Conservation (phyloP, 2,888 invertebrate species). For the Seira ritae region DNA sequence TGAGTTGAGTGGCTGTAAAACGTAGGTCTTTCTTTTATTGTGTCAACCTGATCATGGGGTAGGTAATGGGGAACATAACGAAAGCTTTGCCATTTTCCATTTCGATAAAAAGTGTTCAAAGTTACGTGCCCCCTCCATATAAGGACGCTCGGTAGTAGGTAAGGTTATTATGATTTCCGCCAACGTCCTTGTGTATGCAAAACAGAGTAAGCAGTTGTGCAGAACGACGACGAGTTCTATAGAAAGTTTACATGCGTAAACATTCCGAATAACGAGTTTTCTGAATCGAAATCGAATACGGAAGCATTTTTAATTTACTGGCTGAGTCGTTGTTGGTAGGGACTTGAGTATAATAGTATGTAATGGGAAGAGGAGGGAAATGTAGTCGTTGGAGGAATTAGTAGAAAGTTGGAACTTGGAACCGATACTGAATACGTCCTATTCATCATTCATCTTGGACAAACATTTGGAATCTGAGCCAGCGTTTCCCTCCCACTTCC, state of each 20-base stretch:
- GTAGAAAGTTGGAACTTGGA: neutral
- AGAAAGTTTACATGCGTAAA: neutral
- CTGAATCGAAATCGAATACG: neutral
- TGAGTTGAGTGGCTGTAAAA: constrained; percentile 9
- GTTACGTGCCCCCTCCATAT: neutral
- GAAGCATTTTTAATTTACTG: neutral
- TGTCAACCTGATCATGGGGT: constrained; percentile 7
- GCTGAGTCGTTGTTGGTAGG: neutral
- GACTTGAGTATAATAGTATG: neutral
- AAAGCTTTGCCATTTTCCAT: neutral
- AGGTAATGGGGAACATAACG: neutral
- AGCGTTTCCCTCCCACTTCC: neutral
- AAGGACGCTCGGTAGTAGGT: neutral
- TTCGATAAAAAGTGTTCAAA: neutral
- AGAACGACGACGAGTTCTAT: neutral
- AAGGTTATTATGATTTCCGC: constrained; percentile 16
- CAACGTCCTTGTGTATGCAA: neutral
- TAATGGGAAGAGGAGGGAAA: neutral
- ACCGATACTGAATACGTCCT: neutral
- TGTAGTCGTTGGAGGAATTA: neutral
- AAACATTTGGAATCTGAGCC: neutral
- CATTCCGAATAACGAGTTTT: neutral
- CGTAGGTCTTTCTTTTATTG: constrained; percentile 8
- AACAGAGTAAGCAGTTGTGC: neutral
- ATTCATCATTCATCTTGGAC: neutral